Percentiles rank a stretch among this genome's conserved stretches.
phyloP scores from a whole-genome alignment of 2,113 vertebrate genomes.

The Furnarius figulus region DNA sequence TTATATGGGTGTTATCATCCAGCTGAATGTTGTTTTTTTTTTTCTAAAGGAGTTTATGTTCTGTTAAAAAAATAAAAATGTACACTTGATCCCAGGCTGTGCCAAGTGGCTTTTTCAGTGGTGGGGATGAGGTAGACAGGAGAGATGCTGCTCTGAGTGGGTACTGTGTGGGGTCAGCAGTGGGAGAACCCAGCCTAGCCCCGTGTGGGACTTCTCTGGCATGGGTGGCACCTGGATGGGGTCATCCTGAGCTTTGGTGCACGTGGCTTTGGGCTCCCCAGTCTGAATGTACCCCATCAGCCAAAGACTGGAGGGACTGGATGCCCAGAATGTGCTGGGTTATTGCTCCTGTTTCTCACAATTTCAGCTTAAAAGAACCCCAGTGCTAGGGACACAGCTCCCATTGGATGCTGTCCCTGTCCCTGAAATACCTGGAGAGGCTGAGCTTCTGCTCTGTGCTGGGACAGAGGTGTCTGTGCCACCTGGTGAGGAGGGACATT shows the following conservation, averaged over 20 bases:
- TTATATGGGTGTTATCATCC: slow-evolving; percentile 74
- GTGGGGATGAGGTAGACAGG: not conserved
- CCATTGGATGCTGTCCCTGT: accelerated
- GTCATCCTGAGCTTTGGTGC: not conserved
- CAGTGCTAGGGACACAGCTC: not conserved
- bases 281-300: accelerated
- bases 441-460: not conserved
- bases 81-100: slow-evolving; percentile 66
- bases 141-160: not conserved
- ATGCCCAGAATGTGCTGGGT: no score
- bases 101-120: slow-evolving; percentile 22
- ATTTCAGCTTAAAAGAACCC: not conserved
- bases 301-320: not conserved
- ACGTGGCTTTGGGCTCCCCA: accelerated
- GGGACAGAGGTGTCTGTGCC: not conserved
- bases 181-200: not conserved
- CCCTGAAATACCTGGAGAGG: not conserved
- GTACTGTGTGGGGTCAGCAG: accelerated
- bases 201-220: accelerated
- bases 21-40: slow-evolving; percentile 75
- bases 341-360: not conserved
- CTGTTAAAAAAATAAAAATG: slow-evolving; percentile 76
- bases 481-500: not conserved
- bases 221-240: not conserved
- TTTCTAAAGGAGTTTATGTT: slow-evolving; percentile 81